Evolutionary conservation across 2,888 invertebrate species (phyloP).

Genomic region (Galerucella calmariensis): DNA sequence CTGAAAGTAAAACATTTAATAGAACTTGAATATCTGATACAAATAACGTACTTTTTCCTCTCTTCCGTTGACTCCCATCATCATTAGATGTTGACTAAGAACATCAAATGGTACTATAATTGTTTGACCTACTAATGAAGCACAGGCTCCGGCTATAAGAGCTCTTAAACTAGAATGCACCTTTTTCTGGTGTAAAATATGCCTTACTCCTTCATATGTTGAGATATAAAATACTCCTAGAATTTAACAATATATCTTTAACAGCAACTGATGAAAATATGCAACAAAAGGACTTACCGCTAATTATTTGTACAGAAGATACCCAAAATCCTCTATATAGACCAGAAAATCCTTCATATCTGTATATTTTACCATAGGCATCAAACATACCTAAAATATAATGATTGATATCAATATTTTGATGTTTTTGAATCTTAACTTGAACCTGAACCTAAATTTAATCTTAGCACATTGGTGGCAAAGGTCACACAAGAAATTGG

Average conservation of each 20-base stretch:
- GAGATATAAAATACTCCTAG: conserved; percentile 92
- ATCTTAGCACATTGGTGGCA: too few relatives aligned
- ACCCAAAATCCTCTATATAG: conserved; percentile 96
- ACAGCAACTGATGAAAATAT: background rate
- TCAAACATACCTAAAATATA: conserved; percentile 76
- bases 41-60: conserved; percentile 52
- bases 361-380: conserved; percentile 88
- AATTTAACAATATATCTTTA: conserved; percentile 40
- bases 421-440: too few relatives aligned
- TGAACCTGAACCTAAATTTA: too few relatives aligned
- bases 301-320: conserved; percentile 77
- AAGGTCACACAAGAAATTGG: too few relatives aligned
- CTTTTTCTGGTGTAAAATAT: conserved; percentile 77
- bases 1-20: conserved; percentile 47
- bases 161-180: conserved; percentile 78
- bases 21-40: background rate
- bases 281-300: conserved; percentile 56
- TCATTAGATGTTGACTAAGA: conserved; percentile 96
- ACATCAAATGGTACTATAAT: conserved; percentile 97
- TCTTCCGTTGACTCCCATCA: conserved; percentile 73
- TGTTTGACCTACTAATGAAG: conserved; percentile 93
- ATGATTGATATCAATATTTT: background rate
- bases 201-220: conserved; percentile 91
- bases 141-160: conserved; percentile 88
- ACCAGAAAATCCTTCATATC: conserved; percentile 84